These are phyloP conservation scores for Baryphthengus martii DNA, from an alignment of 2,113 vertebrate genomes.

Conservation along the genomic window DNA sequence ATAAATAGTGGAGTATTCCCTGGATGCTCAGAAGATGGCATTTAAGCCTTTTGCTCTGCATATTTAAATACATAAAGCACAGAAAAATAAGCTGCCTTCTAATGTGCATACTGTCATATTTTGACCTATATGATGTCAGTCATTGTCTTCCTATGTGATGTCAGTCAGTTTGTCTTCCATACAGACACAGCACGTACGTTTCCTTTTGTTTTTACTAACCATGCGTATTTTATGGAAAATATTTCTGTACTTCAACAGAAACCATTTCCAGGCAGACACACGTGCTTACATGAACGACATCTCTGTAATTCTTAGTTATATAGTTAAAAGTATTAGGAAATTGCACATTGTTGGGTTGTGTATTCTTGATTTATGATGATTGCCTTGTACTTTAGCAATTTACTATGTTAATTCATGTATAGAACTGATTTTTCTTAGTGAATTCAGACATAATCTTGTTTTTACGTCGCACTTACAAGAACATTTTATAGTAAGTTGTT, in stretches of 20 bases:
- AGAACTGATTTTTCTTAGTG: not conserved
- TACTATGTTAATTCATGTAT: not conserved
- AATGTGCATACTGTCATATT: not conserved
- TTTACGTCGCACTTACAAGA: not conserved
- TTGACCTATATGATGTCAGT: not conserved
- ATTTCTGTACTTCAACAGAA: not conserved
- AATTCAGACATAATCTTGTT: not conserved
- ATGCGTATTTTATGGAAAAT: not conserved
- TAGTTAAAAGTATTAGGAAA: not conserved
- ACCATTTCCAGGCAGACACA: not conserved
- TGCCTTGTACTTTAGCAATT: not conserved
- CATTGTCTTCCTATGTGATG: not conserved
- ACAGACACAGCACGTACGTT: not conserved
- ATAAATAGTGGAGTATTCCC: not conserved
- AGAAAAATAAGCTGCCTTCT: not conserved
- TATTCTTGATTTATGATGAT: not conserved
- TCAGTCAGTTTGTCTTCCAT: not conserved
- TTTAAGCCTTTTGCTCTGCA: not conserved
- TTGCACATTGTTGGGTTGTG: not conserved
- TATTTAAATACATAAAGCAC: not conserved
- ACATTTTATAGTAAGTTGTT: not conserved
- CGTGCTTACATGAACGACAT: not conserved
- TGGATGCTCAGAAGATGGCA: not conserved
- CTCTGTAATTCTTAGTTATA: not conserved
- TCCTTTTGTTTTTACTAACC: not conserved